Evolutionary conservation across 2,797 vertebrate species (phyloP), one percentile per base, ranked within the genome.

Genomic region (Gobionotothen gibberifrons): DNA sequence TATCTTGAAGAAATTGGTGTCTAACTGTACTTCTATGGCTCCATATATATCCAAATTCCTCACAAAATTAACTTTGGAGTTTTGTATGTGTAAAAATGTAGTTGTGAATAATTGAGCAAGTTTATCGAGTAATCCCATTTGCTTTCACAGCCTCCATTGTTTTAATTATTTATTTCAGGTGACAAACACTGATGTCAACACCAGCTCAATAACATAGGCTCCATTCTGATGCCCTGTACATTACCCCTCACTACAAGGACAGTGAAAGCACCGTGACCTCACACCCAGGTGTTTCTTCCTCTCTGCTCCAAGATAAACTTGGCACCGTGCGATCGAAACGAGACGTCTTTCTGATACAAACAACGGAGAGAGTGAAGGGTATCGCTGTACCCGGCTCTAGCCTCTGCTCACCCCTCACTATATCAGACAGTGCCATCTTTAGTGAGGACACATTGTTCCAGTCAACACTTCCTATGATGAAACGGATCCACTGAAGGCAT

Each of bases 251-350:
- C 46, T 36, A 36, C 51, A 60, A 60, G 67, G 82, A 66, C 72
- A 49, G 54, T 71, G 70, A 72, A 80, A 2, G 46, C 63, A 67
- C 54, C 63, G 22, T 76, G 72, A 89, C 86, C 81, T 92, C 87
- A 78, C 90, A 90, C 88, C 87, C 49, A 77, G 70, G 89, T 90
- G 90, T 78, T 55, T 47, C 76, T 68, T 72, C 83, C 70, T 74
- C 69, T 63, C 53, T 63, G 32, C 72, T 83, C 84, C 78, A 69
- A 69, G 73, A 70, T 79, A 84, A 83, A 87, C 59, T 81, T 85
- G 83, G 76, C 81, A 77, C 22, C 0, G 39, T 5, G 11, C 1
- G 21, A 83, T 71, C 74, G 86, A 84, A 87, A 90, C 74, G 86
- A 73, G 80, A 39, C 4, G 26, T 26, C 8, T 67, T 79, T 44